These are phyloP conservation scores for Eledone cirrhosa DNA, from an alignment of 2,888 invertebrate species.

Conservation along the genomic window DNA sequence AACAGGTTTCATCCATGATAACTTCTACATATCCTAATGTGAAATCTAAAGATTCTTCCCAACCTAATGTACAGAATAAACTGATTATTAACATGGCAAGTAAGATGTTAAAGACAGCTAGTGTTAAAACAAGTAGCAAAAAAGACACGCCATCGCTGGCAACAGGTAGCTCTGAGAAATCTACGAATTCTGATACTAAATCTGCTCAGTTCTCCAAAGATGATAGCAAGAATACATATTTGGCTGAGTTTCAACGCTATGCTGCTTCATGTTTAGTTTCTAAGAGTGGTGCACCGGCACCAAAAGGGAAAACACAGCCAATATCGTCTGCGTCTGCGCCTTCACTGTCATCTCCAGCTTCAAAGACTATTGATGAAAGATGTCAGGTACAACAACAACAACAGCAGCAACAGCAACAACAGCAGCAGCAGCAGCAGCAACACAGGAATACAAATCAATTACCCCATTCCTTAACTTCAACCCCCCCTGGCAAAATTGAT, in stretches of 20 bases:
- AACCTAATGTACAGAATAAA: background rate
- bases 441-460: constrained; percentile 11
- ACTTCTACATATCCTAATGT: constrained; percentile 19
- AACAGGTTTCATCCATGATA: background rate
- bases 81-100: background rate
- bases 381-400: background rate
- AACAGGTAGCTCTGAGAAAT: background rate
- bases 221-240: constrained; percentile 12
- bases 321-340: background rate
- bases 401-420: background rate
- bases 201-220: constrained; percentile 16
- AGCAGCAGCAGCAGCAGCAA: background rate
- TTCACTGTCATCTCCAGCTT: background rate
- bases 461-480: constrained; percentile 1
- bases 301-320: background rate
- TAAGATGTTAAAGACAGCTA: background rate
- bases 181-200: background rate
- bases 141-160: background rate
- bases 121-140: background rate
- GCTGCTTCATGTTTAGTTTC: constrained; percentile 20
- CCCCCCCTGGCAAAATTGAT: background rate
- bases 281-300: background rate
- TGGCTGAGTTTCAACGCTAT: constrained; percentile 27
- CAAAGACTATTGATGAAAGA: background rate
- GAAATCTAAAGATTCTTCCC: constrained; percentile 13